Percentiles rank a stretch among this genome's conserved stretches.
Conservation (phyloP, 2,888 invertebrate species). For the Fragum whitleyi region DNA sequence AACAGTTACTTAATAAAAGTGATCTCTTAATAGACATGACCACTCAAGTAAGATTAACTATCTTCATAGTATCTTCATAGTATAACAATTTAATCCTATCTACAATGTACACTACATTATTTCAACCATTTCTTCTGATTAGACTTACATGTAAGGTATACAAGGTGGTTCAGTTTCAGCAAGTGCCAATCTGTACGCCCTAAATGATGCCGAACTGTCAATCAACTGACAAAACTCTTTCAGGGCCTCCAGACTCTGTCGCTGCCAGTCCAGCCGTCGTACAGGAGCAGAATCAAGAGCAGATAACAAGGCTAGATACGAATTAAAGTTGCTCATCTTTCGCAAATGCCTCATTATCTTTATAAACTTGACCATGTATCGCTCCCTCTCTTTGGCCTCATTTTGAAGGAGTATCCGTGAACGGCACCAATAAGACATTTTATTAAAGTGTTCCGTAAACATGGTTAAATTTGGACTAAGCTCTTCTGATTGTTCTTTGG, state of each 20-base stretch:
- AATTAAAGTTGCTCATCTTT: constrained; percentile 99
- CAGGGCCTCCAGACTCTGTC: constrained; percentile 93
- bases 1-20: too few relatives aligned
- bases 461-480: constrained; percentile 97
- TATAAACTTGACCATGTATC: constrained; percentile 95
- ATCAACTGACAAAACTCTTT: constrained; percentile 98
- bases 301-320: constrained; percentile 97
- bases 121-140: too few relatives aligned
- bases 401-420: constrained; percentile 95
- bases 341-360: constrained; percentile 99
- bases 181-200: constrained; percentile 97
- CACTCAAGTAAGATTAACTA: too few relatives aligned
- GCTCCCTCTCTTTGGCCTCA: constrained; percentile 97
- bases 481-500: constrained; percentile 98
- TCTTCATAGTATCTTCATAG: too few relatives aligned
- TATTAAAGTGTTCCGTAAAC: constrained; percentile 99
- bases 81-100: too few relatives aligned
- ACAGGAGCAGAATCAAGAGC: constrained; percentile 97
- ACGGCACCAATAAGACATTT: constrained; percentile 99
- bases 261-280: constrained; percentile 91
- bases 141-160: constrained; percentile 98
- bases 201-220: constrained; percentile 98
- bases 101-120: too few relatives aligned
- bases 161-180: constrained; percentile 98
- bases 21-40: too few relatives aligned